Evolutionary conservation across 2,888 invertebrate species (phyloP), one percentile per base, ranked within the genome.

Genomic region (Xylocampa areola): DNA sequence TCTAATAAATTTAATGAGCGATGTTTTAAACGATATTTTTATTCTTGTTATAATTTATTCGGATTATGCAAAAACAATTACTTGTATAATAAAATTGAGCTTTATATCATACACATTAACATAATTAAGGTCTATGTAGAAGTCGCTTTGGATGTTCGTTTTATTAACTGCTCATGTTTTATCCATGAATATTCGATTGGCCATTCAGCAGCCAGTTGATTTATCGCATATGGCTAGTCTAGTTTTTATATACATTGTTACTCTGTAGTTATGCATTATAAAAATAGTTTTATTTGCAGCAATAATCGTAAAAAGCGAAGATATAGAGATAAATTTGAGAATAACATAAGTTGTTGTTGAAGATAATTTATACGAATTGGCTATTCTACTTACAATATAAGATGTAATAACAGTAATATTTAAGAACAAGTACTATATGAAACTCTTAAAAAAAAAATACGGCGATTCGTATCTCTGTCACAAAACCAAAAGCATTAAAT

Each of bases 131-230:
- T 80, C 79, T 77, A 71, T 68, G 76, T 77, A 73, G 74, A 78
- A 84, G 63, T 67, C 81, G 75, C 77, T 80, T 83, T 79, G 77
- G 78, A 79, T 84, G 81, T 85, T 81, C 72, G 70, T 76, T 76
- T 77, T 63, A 67, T 63, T 66, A 61, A 65, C 58, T 54, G 47
- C 73, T 79, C 77, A 81, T 78, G 78, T 87, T 82, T 81, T 81
- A 78, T 77, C 74, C 76, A 85, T 87, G 86, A 88, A 89, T 89
- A 87, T 86, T 84, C 80, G 80, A 87, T 89, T 80, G 77, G 67
- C 78, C 72, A 80, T 82, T 82, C 76, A 71, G 71, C 74, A 71
- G 62, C 68, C 41, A 72, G 70, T 77, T 80, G 78, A 84, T 82
- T 82, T 82, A 81, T 81, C 62, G 57, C 48, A 61, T 29, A 49